Base-by-base conservation (phyloP, 1,140 invertebrate genomes). In the Pemphigus obesinymphae region DNA sequence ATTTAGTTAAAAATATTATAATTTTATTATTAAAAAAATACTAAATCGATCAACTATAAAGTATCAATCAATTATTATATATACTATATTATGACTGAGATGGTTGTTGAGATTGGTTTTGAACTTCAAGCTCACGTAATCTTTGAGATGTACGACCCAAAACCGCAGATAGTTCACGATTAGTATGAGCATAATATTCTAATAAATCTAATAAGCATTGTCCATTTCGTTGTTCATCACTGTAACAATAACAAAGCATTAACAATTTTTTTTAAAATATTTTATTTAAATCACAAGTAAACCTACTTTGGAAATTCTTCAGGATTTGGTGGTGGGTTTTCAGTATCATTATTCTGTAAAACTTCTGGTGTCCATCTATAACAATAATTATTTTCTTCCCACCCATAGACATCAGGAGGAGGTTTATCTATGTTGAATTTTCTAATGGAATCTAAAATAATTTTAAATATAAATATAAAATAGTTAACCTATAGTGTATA, bases 201-300 rank as follows among this genome's bases (percentile, higher is more conserved):
- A 80, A 20, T 34, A 80, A 63, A 80, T 80, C 76, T 80, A 80
- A 31, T 43, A 80, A 26, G 7, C 76, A 80, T 8, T n/a, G 53
- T 6, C 26, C 23, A 45, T 80, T n/a, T 40, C 2, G 31, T 45
- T 63, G 76, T 43, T 58, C 55, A 13, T 31, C 5, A 73, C 70
- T 73, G 70, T 31, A 73, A 73, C 2, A 70, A 70, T 43, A 43
- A 43, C 13, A 45, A 45, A 40, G 37, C 0, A 70, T 70, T 37
- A 20, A 43, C 2, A 45, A 43, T 45, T 40, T 26, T 0, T 13
- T 26, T 40, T 45, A 26, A 15, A 8, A 26, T 26, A 70, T 26
- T 70, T 43, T 43, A 17, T n/a, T n/a, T n/a, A n/a, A n/a, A n/a
- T 70, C n/a, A 20, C 13, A 29, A 29, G 29, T 17, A 13, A 34